A percentile compares a stretch with the other conserved stretches of the same genome.
Conservation (phyloP, 2,113 vertebrate genomes). For the Willisornis vidua region DNA sequence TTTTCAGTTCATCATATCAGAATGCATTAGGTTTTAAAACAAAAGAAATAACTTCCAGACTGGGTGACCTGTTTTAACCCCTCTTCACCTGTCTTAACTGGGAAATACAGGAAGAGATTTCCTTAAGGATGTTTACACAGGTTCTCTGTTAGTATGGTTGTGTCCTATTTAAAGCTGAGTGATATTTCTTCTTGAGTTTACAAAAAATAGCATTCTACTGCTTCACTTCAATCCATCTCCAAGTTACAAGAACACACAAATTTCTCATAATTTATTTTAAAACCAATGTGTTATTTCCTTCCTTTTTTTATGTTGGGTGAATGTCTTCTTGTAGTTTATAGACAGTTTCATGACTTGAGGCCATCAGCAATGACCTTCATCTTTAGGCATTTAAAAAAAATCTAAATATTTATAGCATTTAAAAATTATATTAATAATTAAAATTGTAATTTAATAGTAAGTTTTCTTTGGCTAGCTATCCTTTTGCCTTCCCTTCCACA, state of each 20-base stretch:
- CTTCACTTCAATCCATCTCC: conserved; percentile 48
- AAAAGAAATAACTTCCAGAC: neutral
- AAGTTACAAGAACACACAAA: conserved; percentile 51
- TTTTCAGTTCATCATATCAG: conserved; percentile 17
- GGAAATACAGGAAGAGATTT: conserved; percentile 38
- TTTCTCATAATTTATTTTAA: conserved; percentile 44
- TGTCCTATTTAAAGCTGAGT: conserved; percentile 44
- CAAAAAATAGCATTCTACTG: conserved; percentile 11
- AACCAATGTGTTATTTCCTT: conserved; percentile 51
- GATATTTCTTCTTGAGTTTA: conserved; percentile 65
- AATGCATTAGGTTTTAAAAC: conserved; percentile 28
- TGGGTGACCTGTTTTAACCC: neutral
- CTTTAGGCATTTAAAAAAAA: conserved; percentile 1
- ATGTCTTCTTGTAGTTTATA: conserved; percentile 57
- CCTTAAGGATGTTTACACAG: conserved; percentile 40
- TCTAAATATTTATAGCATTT: neutral
- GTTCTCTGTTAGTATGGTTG: conserved; percentile 3
- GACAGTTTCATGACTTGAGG: conserved; percentile 42
- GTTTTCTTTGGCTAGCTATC: neutral
- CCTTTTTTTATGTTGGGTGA: neutral
- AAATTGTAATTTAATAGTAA: conserved; percentile 40
- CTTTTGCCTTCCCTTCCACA: neutral
- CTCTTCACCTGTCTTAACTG: neutral
- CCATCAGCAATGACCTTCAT: conserved; percentile 45
- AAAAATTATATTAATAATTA: neutral